These are phyloP conservation scores for Synergus japonicus DNA, from an alignment of 2,888 invertebrate genomes.

Conservation along the genomic window DNA sequence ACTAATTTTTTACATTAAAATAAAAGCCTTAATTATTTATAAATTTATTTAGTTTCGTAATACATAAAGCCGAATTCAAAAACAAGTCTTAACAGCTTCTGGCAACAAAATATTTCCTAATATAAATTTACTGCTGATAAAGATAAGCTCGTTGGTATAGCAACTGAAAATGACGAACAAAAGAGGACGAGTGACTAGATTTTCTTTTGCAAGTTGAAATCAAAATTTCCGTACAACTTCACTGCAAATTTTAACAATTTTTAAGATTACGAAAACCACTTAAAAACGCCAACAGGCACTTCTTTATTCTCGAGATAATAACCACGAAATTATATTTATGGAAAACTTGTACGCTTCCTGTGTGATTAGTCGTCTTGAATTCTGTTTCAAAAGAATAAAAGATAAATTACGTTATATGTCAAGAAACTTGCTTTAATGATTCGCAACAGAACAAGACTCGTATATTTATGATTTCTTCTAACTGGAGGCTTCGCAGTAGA, in stretches of 20 bases:
- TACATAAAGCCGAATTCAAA: background rate
- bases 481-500: background rate
- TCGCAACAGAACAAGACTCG: background rate
- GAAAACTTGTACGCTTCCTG: conserved; percentile 31
- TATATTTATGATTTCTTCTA: background rate
- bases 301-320: background rate
- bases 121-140: background rate
- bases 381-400: conserved; percentile 30
- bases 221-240: conserved; percentile 22
- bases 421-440: conserved; percentile 45
- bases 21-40: background rate
- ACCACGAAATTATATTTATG: conserved; percentile 33
- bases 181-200: conserved; percentile 41
- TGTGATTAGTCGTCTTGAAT: conserved; percentile 11
- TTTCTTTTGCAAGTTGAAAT: conserved; percentile 15
- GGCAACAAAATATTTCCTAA: background rate
- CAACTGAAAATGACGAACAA: conserved; percentile 55
- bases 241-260: background rate
- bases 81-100: background rate
- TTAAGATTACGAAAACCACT: background rate
- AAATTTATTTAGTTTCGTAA: background rate
- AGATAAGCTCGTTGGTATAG: conserved; percentile 56
- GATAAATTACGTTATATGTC: conserved; percentile 40
- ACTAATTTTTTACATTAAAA: background rate
- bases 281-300: background rate